These are phyloP conservation scores for Portunus trituberculatus DNA, from an alignment of 1,140 invertebrate species.

Conservation along the genomic window DNA sequence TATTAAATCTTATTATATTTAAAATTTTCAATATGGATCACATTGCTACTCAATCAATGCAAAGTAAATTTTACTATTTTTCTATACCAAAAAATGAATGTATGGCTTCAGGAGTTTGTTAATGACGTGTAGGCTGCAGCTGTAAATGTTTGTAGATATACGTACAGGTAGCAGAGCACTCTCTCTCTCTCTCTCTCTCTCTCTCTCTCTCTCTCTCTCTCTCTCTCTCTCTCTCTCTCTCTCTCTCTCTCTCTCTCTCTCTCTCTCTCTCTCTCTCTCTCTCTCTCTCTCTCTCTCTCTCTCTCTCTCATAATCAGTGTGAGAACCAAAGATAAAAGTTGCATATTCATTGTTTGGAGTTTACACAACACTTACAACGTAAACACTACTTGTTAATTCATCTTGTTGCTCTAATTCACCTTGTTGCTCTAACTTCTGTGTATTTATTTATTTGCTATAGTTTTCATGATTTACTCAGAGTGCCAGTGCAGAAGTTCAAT, in stretches of 20 bases:
- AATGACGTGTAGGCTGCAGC: not conserved
- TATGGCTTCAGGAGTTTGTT: constrained; percentile 12
- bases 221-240: not conserved
- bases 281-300: too few species aligned
- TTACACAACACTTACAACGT: not conserved
- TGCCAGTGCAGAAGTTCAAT: not conserved
- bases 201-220: not conserved
- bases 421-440: not conserved
- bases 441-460: constrained; percentile 28
- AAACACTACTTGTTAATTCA: not conserved
- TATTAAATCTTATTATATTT: not conserved
- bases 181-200: not conserved
- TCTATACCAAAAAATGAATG: not conserved
- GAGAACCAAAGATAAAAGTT: constrained; percentile 46
- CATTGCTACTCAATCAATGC: not conserved
- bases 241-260: not conserved
- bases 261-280: not conserved
- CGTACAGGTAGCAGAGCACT: not conserved
- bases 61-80: constrained; percentile 15
- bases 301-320: not conserved
- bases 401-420: not conserved
- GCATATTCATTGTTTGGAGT: not conserved
- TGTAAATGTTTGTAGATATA: not conserved
- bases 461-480: not conserved
- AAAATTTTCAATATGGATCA: not conserved